Evolutionary conservation across 2,888 invertebrate species (phyloP).

Genomic region (Euplexia lucipara): DNA sequence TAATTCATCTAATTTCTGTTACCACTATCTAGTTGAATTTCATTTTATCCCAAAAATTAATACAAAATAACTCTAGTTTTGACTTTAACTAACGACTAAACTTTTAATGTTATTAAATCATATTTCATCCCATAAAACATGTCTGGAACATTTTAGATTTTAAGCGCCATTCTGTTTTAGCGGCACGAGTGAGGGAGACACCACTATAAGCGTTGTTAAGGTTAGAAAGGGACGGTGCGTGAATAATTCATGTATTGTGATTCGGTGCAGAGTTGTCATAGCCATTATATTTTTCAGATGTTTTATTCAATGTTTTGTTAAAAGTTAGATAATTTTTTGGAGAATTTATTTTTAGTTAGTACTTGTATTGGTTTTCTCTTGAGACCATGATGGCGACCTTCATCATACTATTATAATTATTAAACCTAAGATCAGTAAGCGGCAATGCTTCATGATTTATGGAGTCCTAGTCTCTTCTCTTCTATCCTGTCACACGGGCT

Average conservation of each 20-base stretch:
- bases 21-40: too few species aligned
- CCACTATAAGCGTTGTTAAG: conserved; percentile 27
- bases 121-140: conserved; percentile 40
- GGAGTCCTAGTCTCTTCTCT: too few species aligned
- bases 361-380: background rate
- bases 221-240: conserved; percentile 64
- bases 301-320: conserved; percentile 69
- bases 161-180: conserved; percentile 23
- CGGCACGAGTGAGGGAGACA: conserved; percentile 16
- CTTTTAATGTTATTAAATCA: conserved; percentile 39
- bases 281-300: conserved; percentile 59
- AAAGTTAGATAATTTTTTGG: conserved; percentile 33
- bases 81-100: conserved; percentile 41
- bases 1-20: too few species aligned
- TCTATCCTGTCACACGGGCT: too few species aligned
- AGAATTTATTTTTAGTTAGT: background rate
- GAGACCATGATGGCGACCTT: background rate
- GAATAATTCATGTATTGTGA: conserved; percentile 77
- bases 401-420: background rate
- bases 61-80: conserved; percentile 24
- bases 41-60: conserved; percentile 7
- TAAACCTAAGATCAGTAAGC: too few species aligned
- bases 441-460: too few species aligned
- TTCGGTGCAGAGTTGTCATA: conserved; percentile 73
- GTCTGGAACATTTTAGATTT: conserved; percentile 37